These are phyloP conservation scores for Drosophila aff. DNA, from an alignment of 1,140 invertebrate species.

Conservation along the genomic window DNA sequence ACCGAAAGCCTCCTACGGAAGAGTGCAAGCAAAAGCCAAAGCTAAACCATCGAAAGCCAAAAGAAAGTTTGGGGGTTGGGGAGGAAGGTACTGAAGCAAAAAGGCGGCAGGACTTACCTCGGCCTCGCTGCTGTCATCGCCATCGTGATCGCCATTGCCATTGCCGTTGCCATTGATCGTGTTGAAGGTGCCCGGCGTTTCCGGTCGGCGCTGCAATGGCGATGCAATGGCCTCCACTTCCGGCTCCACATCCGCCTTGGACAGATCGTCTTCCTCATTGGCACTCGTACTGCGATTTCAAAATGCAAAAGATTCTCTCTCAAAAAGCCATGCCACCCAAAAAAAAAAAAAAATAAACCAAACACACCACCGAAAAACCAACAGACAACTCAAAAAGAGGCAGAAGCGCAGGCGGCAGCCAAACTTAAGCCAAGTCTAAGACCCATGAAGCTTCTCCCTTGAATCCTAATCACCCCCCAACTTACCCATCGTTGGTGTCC, in stretches of 20 bases:
- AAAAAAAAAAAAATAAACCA: constrained; percentile 2
- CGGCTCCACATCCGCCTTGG: constrained; percentile 58
- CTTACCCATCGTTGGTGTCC: constrained; percentile 81
- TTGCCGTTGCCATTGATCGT: constrained; percentile 48
- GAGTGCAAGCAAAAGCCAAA: constrained; percentile 41
- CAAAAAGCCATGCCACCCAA: constrained; percentile 68
- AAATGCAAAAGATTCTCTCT: constrained; percentile 74
- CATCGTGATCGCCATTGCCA: constrained; percentile 38
- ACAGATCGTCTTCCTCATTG: constrained; percentile 72
- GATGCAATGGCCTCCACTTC: constrained; percentile 36
- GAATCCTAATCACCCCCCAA: neutral
- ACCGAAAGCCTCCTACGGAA: constrained; percentile 28
- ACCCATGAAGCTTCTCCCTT: neutral
- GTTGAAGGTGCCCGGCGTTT: constrained; percentile 63
- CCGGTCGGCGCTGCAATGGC: constrained; percentile 57
- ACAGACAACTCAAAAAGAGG: constrained; percentile 38
- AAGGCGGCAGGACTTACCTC: constrained; percentile 61
- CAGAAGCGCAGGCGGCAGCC: constrained; percentile 22
- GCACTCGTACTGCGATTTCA: constrained; percentile 70
- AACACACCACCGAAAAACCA: constrained; percentile 12
- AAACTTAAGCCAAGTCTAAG: constrained; percentile 42
- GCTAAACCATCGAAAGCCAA: constrained; percentile 41
- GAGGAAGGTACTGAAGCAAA: constrained; percentile 1
- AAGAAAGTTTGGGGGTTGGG: neutral
- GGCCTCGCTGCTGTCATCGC: constrained; percentile 35